Evolutionary conservation across 2,113 vertebrate genomes (phyloP).

Genomic region (Caranx melampygus): DNA sequence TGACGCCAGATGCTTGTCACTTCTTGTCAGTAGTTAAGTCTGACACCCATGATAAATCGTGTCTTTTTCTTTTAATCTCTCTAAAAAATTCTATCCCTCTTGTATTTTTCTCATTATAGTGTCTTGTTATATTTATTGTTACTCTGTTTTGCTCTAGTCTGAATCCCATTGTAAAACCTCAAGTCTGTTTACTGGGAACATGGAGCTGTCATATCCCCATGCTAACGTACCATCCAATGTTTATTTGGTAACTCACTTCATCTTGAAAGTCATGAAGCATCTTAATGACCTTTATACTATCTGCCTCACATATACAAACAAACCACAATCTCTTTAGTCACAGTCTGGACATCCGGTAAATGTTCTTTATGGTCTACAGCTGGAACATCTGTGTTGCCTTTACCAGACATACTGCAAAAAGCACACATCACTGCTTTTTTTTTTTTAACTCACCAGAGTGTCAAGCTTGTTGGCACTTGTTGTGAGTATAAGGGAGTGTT

Average conservation of each 20-base stretch:
- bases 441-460: not conserved
- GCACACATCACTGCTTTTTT: not conserved
- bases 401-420: not conserved
- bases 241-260: slow-evolving; percentile 45
- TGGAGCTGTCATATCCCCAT: not conserved
- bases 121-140: too few species aligned
- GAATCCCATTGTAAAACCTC: not conserved
- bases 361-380: slow-evolving; percentile 1
- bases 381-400: slow-evolving; percentile 5
- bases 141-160: not conserved
- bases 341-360: not conserved
- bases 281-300: not conserved
- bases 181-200: not conserved
- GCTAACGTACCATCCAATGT: not conserved
- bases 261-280: not conserved
- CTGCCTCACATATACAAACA: not conserved
- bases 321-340: slow-evolving; percentile 15
- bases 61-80: not conserved
- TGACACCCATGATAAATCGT: not conserved
- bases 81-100: not conserved
- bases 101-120: not conserved
- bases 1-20: not conserved
- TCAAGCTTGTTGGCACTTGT: not conserved
- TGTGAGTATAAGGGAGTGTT: not conserved
- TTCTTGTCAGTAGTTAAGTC: not conserved